Evolutionary conservation across 2,888 invertebrate genomes (phyloP).

Genomic region (Nemotelus nigrinus): DNA sequence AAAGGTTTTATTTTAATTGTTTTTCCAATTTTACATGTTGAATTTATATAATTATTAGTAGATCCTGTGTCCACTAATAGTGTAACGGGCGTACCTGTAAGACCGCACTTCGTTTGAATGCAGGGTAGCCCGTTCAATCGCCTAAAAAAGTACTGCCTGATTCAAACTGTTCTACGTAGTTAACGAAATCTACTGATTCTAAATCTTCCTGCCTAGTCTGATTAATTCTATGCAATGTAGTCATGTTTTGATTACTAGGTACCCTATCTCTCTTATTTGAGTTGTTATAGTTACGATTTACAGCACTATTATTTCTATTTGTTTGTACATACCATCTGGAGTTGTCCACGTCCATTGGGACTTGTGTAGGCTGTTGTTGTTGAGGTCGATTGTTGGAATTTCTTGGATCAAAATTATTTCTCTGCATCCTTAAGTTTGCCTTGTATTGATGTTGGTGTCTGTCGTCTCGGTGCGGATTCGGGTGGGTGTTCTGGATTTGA

Average conservation of each 20-base stretch:
- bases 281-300: no score
- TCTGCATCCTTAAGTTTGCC: no score
- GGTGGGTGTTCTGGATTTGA: no score
- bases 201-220: background rate
- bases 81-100: background rate
- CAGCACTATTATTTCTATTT: no score
- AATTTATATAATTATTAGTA: background rate
- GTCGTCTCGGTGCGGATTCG: no score
- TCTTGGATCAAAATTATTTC: no score
- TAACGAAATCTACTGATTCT: background rate
- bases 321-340: background rate
- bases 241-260: background rate
- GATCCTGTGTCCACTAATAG: constrained; percentile 4
- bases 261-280: no score
- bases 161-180: background rate
- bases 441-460: no score
- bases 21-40: background rate
- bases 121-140: background rate
- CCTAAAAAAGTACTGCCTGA: constrained; percentile 1
- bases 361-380: background rate
- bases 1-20: background rate
- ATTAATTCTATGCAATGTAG: no score
- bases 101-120: background rate
- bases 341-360: background rate
- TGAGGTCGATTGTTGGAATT: no score